Percentiles rank a stretch among this genome's conserved stretches.
Conservation (phyloP, 2,113 vertebrate species). For the Labeo catla region DNA sequence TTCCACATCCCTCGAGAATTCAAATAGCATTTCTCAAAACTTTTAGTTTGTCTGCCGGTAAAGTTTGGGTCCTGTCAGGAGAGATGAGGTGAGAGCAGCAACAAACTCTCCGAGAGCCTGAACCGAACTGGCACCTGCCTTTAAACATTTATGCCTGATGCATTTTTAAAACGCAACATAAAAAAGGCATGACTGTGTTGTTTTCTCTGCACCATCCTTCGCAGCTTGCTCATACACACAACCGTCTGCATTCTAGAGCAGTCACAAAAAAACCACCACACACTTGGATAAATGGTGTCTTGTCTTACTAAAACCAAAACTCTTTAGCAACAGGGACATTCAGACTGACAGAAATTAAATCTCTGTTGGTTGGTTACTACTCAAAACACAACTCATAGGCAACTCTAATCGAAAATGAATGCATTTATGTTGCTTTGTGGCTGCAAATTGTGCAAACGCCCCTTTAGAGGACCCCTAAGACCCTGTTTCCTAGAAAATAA, state of each 20-base stretch:
- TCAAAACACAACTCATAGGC: not conserved
- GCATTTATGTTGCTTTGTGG: not conserved
- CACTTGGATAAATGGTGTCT: not conserved
- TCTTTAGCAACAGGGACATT: not conserved
- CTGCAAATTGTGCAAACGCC: not conserved
- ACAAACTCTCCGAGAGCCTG: conserved; percentile 21
- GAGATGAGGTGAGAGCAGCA: conserved; percentile 17
- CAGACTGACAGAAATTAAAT: not conserved
- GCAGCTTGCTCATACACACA: conserved; percentile 7
- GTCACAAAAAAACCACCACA: not conserved
- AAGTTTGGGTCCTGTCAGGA: conserved; percentile 31
- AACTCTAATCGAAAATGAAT: not conserved
- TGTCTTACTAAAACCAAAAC: not conserved
- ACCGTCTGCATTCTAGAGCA: not conserved
- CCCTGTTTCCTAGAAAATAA: not conserved
- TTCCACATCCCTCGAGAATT: not conserved
- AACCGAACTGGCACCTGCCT: conserved; percentile 48
- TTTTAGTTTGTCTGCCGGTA: not conserved
- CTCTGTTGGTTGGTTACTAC: not conserved
- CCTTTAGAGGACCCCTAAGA: no score
- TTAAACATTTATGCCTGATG: conserved; percentile 55
- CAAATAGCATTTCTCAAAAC: conserved; percentile 1
- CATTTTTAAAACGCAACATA: conserved; percentile 40
- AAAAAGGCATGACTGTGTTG: conserved; percentile 47
- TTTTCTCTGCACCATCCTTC: conserved; percentile 39